phyloP scores from a whole-genome alignment of 2,888 invertebrate species.

The Tiliacea aurago region DNA sequence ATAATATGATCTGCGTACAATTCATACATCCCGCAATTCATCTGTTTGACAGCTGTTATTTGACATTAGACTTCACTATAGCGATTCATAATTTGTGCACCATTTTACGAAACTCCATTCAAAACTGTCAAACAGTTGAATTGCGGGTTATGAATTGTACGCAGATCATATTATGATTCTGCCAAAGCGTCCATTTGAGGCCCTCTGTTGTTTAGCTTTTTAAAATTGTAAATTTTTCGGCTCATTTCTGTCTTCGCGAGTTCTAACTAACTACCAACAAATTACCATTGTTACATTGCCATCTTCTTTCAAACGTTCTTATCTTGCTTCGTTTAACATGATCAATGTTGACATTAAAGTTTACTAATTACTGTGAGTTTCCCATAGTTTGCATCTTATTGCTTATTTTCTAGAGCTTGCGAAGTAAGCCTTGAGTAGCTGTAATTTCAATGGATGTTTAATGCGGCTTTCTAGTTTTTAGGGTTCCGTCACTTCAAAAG shows the following conservation, averaged over 20 bases:
- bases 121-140: too few species aligned
- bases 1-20: too few species aligned
- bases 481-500: too few species aligned
- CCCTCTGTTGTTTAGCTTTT: neutral
- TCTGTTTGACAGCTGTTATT: too few species aligned
- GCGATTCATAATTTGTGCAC: too few species aligned
- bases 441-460: slow-evolving; percentile 61
- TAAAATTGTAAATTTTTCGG: neutral
- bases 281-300: slow-evolving; percentile 42
- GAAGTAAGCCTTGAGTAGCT: slow-evolving; percentile 67
- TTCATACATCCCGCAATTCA: too few species aligned
- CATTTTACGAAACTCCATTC: too few species aligned
- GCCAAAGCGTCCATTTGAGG: too few species aligned
- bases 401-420: slow-evolving; percentile 64
- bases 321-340: slow-evolving; percentile 45
- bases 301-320: slow-evolving; percentile 49
- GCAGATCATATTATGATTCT: too few species aligned
- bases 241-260: neutral
- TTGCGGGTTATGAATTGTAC: too few species aligned
- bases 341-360: slow-evolving; percentile 50
- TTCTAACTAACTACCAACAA: neutral
- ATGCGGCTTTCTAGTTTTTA: slow-evolving; percentile 61
- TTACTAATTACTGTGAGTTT: slow-evolving; percentile 57
- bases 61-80: too few species aligned
- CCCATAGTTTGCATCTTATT: slow-evolving; percentile 68